Percentiles rank a stretch among this genome's conserved stretches.
These are phyloP conservation scores for Acanthosoma haemorrhoidale DNA, from an alignment of 2,888 invertebrate genomes.

Conservation along the genomic window DNA sequence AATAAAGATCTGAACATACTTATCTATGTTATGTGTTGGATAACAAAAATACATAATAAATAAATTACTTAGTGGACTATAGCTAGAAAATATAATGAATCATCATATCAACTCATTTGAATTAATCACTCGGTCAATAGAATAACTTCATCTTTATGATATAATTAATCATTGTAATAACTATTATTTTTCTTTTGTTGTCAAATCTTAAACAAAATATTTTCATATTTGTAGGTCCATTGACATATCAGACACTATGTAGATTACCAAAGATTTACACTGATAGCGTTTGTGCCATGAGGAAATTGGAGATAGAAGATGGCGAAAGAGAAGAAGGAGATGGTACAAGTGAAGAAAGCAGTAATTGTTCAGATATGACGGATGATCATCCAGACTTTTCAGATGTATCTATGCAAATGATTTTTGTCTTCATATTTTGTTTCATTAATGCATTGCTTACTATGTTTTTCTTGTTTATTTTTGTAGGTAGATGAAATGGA, in stretches of 20 bases:
- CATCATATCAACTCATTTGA: no score
- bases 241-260: conserved; percentile 79
- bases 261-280: conserved; percentile 72
- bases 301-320: conserved; percentile 38
- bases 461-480: conserved; percentile 12
- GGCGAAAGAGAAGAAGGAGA: conserved; percentile 52
- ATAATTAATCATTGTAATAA: no score
- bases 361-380: conserved; percentile 64
- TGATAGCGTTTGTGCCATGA: conserved; percentile 34
- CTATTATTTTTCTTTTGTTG: no score
- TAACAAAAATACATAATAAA: no score
- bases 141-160: no score
- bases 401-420: conserved; percentile 38
- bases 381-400: conserved; percentile 41
- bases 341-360: conserved; percentile 50
- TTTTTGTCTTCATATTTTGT: not conserved
- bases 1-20: no score
- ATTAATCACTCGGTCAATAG: no score
- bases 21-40: no score
- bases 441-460: not conserved
- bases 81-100: no score
- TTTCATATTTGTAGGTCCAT: conserved; percentile 48
- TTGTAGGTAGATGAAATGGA: conserved; percentile 46
- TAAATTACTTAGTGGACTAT: no score
- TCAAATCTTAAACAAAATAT: not conserved